Evolutionary conservation across 2,888 invertebrate genomes (phyloP), one percentile per base, ranked within the genome.

Genomic region (Nemurella pictetii): DNA sequence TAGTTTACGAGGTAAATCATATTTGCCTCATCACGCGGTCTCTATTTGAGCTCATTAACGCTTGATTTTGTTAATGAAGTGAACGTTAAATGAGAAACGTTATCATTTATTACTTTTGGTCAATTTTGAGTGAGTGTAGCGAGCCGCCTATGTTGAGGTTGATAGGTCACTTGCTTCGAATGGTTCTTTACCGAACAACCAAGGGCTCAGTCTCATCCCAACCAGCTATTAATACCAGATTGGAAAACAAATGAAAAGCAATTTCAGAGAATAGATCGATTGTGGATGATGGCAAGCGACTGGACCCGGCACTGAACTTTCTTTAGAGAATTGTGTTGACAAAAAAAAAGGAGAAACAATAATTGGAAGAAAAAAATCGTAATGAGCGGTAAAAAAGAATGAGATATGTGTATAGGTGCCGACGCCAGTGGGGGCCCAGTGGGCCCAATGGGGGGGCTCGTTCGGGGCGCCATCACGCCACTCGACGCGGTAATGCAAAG

Each of bases 171-270:
- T 28, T 28, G 75, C 75, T 15, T 55, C 12, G 55, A 2, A 7
- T 55, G 1, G 55, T 55, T 55, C 55, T 55, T 55, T 55, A 12
- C 55, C 55, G 15, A 2, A 12, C 55, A 55, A 12, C 20, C 55
- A 7, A 30, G n/a, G n/a, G 26, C 80, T 72, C 55, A 20, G 25
- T 15, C n/a, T n/a, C 26, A 80, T 30, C 20, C n/a, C 5, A 26
- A 5, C 28, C 20, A 29, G 78, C 82, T 55, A 82, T 27, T 36
- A 82, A 72, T 29, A n/a, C 32, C 25, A 82, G 82, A 82, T 82
- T 32, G 84, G 80, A 85, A 85, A 85, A 85, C 85, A 85, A 85
- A 85, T 85, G 85, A 85, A 85, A 85, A 83, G 83, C 84, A 85
- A 85, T 85, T 80, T 85, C 84, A 36, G 80, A 82, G 82, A 82